phyloP scores from a whole-genome alignment of 2,888 invertebrate species.

The Lithophane semibrunnea region DNA sequence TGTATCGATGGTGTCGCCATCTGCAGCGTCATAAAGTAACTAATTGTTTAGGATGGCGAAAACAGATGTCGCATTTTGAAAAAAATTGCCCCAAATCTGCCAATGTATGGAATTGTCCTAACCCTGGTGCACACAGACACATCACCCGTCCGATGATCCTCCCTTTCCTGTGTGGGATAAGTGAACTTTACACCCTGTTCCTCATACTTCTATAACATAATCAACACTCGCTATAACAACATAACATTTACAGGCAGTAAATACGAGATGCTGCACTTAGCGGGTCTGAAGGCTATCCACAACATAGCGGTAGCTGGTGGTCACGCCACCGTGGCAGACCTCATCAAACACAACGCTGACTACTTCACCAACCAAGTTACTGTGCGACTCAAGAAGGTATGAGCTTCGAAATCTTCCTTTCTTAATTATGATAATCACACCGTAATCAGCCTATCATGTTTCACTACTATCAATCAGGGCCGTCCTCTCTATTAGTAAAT shows the following conservation, averaged over 20 bases:
- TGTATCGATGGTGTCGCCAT: too few species aligned
- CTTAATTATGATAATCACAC: neutral
- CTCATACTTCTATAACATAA: neutral
- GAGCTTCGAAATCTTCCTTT: neutral
- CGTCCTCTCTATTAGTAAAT: neutral
- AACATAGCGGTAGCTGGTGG: constrained; percentile 91
- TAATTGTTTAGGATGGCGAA: too few species aligned
- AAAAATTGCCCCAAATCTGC: too few species aligned
- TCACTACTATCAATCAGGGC: neutral
- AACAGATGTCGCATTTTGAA: too few species aligned
- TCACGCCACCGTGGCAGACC: constrained; percentile 88
- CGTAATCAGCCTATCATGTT: neutral
- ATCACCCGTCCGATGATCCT: too few species aligned
- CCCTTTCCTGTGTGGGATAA: too few species aligned
- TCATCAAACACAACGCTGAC: constrained; percentile 93
- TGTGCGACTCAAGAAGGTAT: constrained; percentile 90
- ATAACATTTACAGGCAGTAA: constrained; percentile 90
- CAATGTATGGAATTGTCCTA: too few species aligned
- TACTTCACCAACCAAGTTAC: constrained; percentile 94
- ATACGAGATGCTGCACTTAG: constrained; percentile 91
- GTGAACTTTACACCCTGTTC: too few species aligned
- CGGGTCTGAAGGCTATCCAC: constrained; percentile 91
- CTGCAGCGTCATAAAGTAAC: too few species aligned
- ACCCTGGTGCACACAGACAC: too few species aligned
- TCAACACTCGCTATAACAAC: neutral